Conservation (phyloP, 2,113 vertebrate genomes). For the human region GRCh38 chr14:101583001-101583500, state of each 20-base stretch:
- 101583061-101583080: accelerated
- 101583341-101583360: background rate
- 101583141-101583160: background rate
- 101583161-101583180: too few species aligned
- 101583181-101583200: background rate
- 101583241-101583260: background rate
- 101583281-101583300: background rate
- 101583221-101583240: background rate
- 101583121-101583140: background rate
- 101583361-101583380: background rate
- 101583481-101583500: background rate
- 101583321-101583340: background rate
- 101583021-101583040: too few species aligned
- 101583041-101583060: background rate
- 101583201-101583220: background rate
- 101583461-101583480: accelerated
- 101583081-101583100: too few species aligned
- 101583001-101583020: background rate
- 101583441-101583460: background rate
- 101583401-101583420: accelerated
- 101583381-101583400: accelerated
- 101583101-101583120: background rate
- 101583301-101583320: background rate
- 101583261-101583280: background rate
- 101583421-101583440: accelerated